Percentiles rank a stretch among this genome's conserved stretches.
These are phyloP conservation scores for Hippocampus barbouri DNA, from an alignment of 2,113 vertebrate species.

Conservation along the genomic window DNA sequence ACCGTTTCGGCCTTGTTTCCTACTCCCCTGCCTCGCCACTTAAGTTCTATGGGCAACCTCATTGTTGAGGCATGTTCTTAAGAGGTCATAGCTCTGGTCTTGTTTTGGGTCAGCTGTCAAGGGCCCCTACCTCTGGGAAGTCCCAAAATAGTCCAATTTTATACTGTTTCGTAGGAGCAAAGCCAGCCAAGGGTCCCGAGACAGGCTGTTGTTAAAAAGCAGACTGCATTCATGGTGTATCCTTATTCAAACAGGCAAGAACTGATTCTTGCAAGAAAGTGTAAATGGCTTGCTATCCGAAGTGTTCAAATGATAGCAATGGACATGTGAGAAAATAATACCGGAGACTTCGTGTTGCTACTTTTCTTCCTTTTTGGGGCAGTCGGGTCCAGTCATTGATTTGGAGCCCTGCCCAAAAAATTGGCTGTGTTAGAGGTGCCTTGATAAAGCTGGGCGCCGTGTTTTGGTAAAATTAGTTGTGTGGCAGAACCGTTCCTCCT, in stretches of 20 bases:
- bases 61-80: constrained; percentile 70
- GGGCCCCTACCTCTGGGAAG: constrained; percentile 63
- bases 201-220: constrained; percentile 43
- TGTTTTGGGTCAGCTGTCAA: constrained; percentile 63
- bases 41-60: constrained; percentile 57
- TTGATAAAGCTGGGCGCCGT: not conserved
- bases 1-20: constrained; percentile 41
- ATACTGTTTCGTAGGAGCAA: constrained; percentile 53
- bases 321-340: constrained; percentile 28
- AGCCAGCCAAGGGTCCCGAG: constrained; percentile 30
- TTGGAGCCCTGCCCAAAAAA: constrained; percentile 17
- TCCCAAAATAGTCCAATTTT: constrained; percentile 65
- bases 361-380: constrained; percentile 52
- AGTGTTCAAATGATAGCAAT: constrained; percentile 45
- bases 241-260: constrained; percentile 48
- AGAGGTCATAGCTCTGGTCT: constrained; percentile 51
- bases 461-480: not conserved
- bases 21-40: constrained; percentile 28
- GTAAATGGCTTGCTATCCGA: constrained; percentile 53
- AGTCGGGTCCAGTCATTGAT: constrained; percentile 37
- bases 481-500: not conserved
- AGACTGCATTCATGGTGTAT: constrained; percentile 49
- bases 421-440: not conserved
- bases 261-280: constrained; percentile 45
- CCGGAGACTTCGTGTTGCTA: constrained; percentile 30